Evolutionary conservation across 2,797 vertebrate species (phyloP), one percentile per base, ranked within the genome.

Genomic region (Cryptoprocta ferox): DNA sequence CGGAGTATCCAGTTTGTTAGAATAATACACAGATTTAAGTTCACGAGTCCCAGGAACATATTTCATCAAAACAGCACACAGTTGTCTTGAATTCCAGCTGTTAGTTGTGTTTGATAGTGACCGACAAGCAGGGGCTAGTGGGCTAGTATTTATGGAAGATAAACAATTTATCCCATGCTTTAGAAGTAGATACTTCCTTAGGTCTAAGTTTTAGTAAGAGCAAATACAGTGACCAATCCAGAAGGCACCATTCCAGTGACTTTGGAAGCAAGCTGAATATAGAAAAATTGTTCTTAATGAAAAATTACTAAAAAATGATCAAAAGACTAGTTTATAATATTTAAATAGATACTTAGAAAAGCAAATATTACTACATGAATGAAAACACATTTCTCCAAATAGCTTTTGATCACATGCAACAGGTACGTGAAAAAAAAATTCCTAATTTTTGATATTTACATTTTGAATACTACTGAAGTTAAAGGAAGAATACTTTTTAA

Each of bases 11-110:
- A 97, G 68, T 97, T 95, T 97, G 95, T 97, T 97, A 97, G 59
- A 97, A 94, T 96, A 97, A 95, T 93, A 97, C 61, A 96, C 95
- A 97, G 45, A 97, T 97, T 97, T 82, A 96, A 93, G 59, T 92
- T 97, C 87, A 92, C 95, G 80, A 87, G 80, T 48, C 80, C 65
- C 59, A 93, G 68, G 73, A 97, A 97, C 71, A 79, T 93, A 98
- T 18, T 96, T 97, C 95, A 94, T 96, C 94, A 91, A 91, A 98
- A 94, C 56, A 76, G 61, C 70, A 96, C 83, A 97, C 79, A 97
- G 68, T 97, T 97, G 95, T 94, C 95, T 97, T 97, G 95, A 97
- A 92, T 96, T 97, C 96, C 95, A 98, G 95, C 83, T 96, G 95
- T 89, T 97, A 89, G 75, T 79, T 80, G 92, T 96, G 97, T 91